Evolutionary conservation across 2,888 invertebrate genomes (phyloP).

Genomic region (Hirtodrosophila cameraria): DNA sequence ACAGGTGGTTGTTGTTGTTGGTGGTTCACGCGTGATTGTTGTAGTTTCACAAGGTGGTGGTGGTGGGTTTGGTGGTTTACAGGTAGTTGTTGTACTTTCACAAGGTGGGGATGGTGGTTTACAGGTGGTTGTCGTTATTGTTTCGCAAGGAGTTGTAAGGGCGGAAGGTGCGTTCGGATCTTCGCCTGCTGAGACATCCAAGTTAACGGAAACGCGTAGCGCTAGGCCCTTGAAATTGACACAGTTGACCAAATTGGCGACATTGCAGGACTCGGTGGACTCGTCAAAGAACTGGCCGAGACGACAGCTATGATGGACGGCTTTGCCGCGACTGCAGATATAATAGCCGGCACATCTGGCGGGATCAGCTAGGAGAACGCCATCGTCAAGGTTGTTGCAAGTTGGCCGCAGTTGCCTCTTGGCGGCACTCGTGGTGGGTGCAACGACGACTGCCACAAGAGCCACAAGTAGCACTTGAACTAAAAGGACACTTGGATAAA

Average conservation of each 20-base stretch:
- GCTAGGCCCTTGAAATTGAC: conserved; percentile 38
- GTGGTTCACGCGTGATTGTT: not conserved
- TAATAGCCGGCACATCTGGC: conserved; percentile 37
- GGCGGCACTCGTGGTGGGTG: conserved; percentile 19
- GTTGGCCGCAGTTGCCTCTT: conserved; percentile 18
- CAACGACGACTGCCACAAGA: conserved; percentile 32
- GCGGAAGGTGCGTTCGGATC: too few species aligned
- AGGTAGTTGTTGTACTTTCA: conserved; percentile 1
- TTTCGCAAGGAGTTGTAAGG: not conserved
- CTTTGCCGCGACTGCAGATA: conserved; percentile 29
- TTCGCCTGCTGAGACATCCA: not conserved
- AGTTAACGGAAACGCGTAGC: conserved; percentile 12
- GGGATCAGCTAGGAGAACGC: conserved; percentile 31
- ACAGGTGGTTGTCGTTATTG: conserved; percentile 3
- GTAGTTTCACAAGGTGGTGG: conserved; percentile 7
- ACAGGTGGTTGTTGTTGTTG: conserved; percentile 15
- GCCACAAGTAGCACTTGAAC: conserved; percentile 43
- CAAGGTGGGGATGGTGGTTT: not conserved
- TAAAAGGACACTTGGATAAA: conserved; percentile 22
- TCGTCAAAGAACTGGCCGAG: conserved; percentile 38
- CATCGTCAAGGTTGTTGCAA: conserved; percentile 33
- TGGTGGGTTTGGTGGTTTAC: not conserved
- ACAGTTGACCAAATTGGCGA: conserved; percentile 38
- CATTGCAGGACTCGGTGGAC: conserved; percentile 18
- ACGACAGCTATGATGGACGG: conserved; percentile 38